These are phyloP conservation scores for Campaea margaritaria DNA, from an alignment of 2,888 invertebrate species.

Conservation along the genomic window DNA sequence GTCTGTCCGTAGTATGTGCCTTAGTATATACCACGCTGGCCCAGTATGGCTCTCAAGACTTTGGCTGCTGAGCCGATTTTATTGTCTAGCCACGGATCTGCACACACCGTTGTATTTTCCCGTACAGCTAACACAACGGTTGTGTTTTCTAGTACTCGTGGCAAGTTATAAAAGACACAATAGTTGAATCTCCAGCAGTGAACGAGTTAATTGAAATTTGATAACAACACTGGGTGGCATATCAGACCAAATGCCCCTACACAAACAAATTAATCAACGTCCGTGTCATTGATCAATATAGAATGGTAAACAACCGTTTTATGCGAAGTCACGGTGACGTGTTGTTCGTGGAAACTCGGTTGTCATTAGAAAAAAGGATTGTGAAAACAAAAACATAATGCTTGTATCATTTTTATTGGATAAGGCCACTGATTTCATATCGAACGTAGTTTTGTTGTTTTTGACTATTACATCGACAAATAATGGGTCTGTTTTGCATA, in stretches of 20 bases:
- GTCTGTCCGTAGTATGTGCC: no score
- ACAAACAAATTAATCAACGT: conserved; percentile 43
- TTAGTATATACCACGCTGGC: no score
- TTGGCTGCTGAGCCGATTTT: no score
- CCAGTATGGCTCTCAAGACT: neutral
- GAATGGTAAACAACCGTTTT: conserved; percentile 26
- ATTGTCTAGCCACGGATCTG: no score
- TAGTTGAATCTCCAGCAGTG: no score
- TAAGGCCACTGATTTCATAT: neutral
- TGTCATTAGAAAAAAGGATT: conserved; percentile 6
- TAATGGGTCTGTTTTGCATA: no score
- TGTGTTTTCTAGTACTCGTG: no score
- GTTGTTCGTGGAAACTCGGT: conserved; percentile 5
- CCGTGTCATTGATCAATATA: conserved; percentile 24
- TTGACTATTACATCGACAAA: no score
- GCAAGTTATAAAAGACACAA: no score
- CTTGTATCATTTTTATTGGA: neutral
- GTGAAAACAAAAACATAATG: neutral
- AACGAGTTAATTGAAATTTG: conserved; percentile 34
- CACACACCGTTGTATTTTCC: no score
- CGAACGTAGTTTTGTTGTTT: no score
- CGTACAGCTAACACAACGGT: no score
- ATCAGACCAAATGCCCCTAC: conserved; percentile 34
- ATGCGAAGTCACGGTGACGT: conserved; percentile 18
- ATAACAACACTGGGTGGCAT: conserved; percentile 29